phyloP scores from a whole-genome alignment of 2,113 vertebrate genomes.

The Motacilla tschutschensis region DNA sequence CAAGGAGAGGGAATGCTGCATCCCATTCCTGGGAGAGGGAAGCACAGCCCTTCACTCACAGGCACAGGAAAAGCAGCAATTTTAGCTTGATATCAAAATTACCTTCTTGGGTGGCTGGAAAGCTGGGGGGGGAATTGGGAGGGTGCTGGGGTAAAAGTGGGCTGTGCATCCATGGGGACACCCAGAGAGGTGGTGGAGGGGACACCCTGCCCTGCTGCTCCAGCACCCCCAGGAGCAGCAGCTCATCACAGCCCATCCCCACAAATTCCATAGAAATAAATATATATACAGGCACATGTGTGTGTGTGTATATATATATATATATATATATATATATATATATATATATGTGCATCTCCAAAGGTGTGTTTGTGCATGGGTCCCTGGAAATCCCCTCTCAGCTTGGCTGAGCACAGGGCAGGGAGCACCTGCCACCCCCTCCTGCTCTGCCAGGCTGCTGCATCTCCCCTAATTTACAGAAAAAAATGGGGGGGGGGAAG shows the following conservation, averaged over 20 bases:
- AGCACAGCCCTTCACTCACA: background rate
- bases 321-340: fast-evolving
- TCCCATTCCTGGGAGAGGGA: background rate
- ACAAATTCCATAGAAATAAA: background rate
- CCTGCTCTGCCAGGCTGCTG: background rate
- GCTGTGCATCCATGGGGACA: background rate
- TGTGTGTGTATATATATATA: fast-evolving
- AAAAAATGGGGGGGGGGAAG: fast-evolving
- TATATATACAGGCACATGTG: fast-evolving
- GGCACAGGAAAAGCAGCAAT: background rate
- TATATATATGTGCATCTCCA: fast-evolving
- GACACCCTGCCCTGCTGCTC: background rate
- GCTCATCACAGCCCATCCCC: background rate
- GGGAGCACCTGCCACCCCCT: background rate
- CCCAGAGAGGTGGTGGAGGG: background rate
- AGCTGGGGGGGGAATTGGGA: fast-evolving
- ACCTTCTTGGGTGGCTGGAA: background rate
- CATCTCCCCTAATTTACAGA: fast-evolving
- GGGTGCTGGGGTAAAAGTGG: background rate
- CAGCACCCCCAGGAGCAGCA: background rate
- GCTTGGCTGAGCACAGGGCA: background rate
- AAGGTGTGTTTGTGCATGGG: background rate
- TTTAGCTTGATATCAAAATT: fast-evolving
- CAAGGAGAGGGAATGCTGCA: background rate
- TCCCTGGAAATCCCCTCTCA: background rate